Conservation (phyloP, 2,888 invertebrate genomes). For the Hirudinaria manillensis region DNA sequence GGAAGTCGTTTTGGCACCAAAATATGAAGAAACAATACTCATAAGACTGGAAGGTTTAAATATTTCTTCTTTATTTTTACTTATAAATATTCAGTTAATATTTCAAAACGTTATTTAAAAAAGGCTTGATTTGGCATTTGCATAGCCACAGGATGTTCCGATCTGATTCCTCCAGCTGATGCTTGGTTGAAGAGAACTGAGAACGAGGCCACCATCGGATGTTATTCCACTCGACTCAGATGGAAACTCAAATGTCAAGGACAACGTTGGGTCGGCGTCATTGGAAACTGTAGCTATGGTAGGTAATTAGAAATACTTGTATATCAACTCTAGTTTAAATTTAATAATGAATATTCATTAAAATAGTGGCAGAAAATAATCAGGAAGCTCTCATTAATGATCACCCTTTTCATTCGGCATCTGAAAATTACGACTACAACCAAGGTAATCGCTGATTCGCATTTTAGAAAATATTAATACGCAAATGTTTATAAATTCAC, state of each 20-base stretch:
- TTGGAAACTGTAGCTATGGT: slow-evolving; percentile 32
- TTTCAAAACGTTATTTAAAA: background rate
- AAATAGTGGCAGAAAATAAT: no score
- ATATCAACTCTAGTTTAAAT: background rate
- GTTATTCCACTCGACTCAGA: slow-evolving; percentile 28
- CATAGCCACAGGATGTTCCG: slow-evolving; percentile 25
- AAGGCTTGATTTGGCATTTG: background rate
- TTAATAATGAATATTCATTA: background rate
- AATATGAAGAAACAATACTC: background rate
- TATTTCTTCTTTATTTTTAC: background rate
- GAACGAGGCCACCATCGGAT: slow-evolving; percentile 33
- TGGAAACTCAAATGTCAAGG: slow-evolving; percentile 33
- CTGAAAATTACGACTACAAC: background rate
- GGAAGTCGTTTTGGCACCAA: background rate
- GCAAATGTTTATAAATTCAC: background rate
- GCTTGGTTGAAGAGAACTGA: slow-evolving; percentile 28
- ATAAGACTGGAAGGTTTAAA: background rate
- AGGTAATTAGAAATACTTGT: background rate
- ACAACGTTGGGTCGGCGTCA: slow-evolving; percentile 35
- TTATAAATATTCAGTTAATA: background rate
- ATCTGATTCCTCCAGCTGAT: slow-evolving; percentile 26
- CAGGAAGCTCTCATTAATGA: no score
- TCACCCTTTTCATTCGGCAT: no score
- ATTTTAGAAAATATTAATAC: background rate
- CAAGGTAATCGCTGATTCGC: background rate